Conservation (phyloP, 53 echinoderm and acorn worm species). For the Crossaster papposus region DNA sequence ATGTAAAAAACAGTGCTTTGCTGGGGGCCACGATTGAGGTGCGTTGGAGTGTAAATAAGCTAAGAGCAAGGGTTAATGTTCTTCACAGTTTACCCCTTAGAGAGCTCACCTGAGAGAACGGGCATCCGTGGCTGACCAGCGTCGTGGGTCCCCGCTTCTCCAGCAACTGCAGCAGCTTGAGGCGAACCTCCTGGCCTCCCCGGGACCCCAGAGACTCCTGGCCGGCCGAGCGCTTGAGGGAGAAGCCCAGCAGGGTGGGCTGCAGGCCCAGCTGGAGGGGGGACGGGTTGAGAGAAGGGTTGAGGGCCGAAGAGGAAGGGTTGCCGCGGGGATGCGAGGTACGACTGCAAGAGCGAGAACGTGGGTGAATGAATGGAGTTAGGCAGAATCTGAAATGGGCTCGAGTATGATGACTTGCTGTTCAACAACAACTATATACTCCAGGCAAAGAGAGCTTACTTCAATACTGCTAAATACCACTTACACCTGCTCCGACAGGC, state of each 20-base stretch:
- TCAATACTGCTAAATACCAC: no score
- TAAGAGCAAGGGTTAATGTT: no score
- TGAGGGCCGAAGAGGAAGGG: conserved; percentile 40
- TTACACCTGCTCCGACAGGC: no score
- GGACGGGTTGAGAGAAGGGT: conserved; percentile 11
- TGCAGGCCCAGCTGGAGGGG: conserved; percentile 59
- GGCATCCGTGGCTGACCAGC: conserved; percentile 97
- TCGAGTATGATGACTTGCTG: neutral
- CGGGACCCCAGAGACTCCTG: conserved; percentile 38
- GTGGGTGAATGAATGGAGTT: neutral
- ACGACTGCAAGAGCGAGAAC: conserved; percentile 47
- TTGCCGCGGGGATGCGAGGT: conserved; percentile 24
- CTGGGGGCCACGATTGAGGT: no score
- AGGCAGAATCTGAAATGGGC: neutral
- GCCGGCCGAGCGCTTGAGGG: conserved; percentile 38
- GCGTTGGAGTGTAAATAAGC: no score
- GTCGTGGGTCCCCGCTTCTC: conserved; percentile 86
- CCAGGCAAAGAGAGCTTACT: no score
- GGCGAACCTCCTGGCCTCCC: conserved; percentile 70
- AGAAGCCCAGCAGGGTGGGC: conserved; percentile 61
- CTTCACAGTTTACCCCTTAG: no score
- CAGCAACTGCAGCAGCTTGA: conserved; percentile 84
- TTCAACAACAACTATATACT: neutral
- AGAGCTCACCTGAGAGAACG: conserved; percentile 90
- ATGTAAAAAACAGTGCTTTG: no score